Evolutionary conservation across 2,113 vertebrate genomes (phyloP).

Genomic region (Eolophus roseicapilla): DNA sequence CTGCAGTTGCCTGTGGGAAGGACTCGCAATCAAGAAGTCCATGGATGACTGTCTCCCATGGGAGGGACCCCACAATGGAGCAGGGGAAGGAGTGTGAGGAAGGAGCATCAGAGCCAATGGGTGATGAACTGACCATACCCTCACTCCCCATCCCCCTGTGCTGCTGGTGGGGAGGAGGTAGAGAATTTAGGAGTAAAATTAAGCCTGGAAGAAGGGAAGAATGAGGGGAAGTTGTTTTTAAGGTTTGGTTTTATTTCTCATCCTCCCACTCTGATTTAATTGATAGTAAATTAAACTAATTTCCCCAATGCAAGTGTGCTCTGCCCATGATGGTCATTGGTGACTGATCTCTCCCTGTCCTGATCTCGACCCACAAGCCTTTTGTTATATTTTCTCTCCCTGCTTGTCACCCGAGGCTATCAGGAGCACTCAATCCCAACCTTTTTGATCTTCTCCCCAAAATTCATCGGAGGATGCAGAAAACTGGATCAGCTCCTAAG

Average conservation of each 20-base stretch:
- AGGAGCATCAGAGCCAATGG: not conserved
- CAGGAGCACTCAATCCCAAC: not conserved
- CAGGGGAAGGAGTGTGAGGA: not conserved
- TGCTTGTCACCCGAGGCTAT: not conserved
- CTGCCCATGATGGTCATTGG: not conserved
- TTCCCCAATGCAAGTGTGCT: not conserved
- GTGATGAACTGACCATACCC: not conserved
- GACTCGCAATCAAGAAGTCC: not conserved
- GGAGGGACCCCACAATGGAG: not conserved
- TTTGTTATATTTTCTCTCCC: not conserved
- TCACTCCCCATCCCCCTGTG: not conserved
- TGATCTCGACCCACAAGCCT: not conserved
- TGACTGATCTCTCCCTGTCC: not conserved
- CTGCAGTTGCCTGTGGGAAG: not conserved
- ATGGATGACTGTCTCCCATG: not conserved
- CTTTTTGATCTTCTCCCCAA: constrained; percentile 9
- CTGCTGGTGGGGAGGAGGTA: not conserved
- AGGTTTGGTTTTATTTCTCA: not conserved
- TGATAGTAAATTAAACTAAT: not conserved
- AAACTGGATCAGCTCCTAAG: not conserved
- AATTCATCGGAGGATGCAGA: not conserved
- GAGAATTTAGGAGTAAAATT: not conserved
- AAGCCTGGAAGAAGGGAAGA: not conserved
- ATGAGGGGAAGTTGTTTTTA: not conserved
- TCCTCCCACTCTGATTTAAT: not conserved